These are phyloP conservation scores for Lanius collurio DNA, from an alignment of 2,113 vertebrate genomes.

Conservation along the genomic window DNA sequence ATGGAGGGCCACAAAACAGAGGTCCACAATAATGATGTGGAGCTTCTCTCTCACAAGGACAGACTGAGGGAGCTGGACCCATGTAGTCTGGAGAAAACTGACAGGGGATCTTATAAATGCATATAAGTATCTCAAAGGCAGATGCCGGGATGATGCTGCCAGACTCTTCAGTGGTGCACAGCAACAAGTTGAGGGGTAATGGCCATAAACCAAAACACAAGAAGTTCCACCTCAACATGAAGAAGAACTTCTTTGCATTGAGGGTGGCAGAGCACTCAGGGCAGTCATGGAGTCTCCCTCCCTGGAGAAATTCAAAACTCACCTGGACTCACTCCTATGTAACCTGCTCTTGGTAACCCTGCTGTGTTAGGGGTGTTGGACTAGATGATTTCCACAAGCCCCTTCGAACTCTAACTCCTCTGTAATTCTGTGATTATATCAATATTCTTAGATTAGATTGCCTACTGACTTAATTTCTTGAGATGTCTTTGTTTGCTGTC, in stretches of 20 bases:
- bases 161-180: background rate
- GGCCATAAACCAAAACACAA: background rate
- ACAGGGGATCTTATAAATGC: background rate
- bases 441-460: background rate
- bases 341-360: background rate
- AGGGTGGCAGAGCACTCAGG: background rate
- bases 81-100: background rate
- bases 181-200: background rate
- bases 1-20: background rate
- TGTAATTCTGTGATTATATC: background rate
- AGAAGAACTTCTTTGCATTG: background rate
- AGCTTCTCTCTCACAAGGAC: background rate
- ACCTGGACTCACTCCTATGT: background rate
- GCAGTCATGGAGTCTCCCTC: accelerated
- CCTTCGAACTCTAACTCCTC: background rate
- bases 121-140: background rate
- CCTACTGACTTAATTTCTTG: background rate
- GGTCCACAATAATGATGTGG: background rate
- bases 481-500: background rate
- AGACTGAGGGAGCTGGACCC: background rate
- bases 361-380: background rate
- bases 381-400: background rate
- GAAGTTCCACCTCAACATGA: background rate
- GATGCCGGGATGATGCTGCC: background rate
- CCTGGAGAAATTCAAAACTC: background rate